Evolutionary conservation across 2,888 invertebrate species (phyloP).

Genomic region (Pachycephus smyrnensis): DNA sequence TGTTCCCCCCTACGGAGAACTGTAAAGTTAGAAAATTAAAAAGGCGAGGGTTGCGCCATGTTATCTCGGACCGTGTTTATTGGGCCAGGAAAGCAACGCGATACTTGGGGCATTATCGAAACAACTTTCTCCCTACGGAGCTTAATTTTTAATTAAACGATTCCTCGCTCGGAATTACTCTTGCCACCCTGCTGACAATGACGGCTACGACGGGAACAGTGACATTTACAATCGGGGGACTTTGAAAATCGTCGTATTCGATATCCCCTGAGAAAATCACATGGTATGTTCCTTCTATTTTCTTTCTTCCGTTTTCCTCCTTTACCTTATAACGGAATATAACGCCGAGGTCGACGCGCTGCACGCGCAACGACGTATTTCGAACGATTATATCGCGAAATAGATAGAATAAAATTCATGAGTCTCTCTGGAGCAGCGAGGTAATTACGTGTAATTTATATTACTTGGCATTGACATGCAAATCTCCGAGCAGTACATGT

Average conservation of each 20-base stretch:
- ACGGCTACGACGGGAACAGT: not conserved
- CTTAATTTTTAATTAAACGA: slow-evolving; percentile 8
- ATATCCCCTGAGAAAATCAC: not conserved
- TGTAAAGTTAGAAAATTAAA: slow-evolving; percentile 42
- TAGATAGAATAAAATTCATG: slow-evolving; percentile 59
- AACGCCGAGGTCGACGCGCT: not conserved
- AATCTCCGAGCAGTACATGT: slow-evolving; percentile 54
- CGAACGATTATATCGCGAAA: slow-evolving; percentile 49
- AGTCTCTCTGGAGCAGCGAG: slow-evolving; percentile 52
- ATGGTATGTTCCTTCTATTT: not conserved
- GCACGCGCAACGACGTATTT: slow-evolving; percentile 26
- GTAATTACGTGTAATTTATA: slow-evolving; percentile 67
- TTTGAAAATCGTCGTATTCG: not conserved
- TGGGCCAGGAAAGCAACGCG: slow-evolving; percentile 7
- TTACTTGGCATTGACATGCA: slow-evolving; percentile 66
- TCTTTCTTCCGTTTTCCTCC: not conserved
- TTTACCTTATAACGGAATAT: not conserved
- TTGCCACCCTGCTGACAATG: slow-evolving; percentile 17
- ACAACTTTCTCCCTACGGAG: slow-evolving; percentile 1
- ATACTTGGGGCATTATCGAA: not conserved
- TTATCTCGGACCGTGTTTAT: slow-evolving; percentile 22
- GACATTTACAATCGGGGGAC: not conserved
- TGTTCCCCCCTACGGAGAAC: slow-evolving; percentile 9
- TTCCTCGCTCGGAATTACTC: slow-evolving; percentile 1
- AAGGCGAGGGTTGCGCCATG: slow-evolving; percentile 29